Base-by-base conservation (phyloP, 1,140 invertebrate genomes). In the Pogonomyrmex californicus region DNA sequence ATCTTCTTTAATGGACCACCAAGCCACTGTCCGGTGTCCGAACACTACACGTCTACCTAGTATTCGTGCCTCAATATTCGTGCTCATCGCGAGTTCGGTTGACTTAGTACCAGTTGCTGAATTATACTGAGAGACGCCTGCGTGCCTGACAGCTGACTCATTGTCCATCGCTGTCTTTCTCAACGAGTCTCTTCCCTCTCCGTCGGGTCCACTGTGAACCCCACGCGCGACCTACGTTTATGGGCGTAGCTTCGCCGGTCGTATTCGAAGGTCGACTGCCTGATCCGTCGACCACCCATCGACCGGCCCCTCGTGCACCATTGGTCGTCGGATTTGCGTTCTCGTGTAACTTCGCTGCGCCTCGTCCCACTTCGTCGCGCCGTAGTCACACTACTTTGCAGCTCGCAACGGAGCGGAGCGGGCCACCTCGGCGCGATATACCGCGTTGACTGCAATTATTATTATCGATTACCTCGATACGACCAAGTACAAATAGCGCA, bases 381-480 rank as follows among this genome's bases (percentile, higher is more conserved):
- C 14, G n/a, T 33, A 23, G 76, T 10, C 60, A 41, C n/a, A 62
- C 62, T 63, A 63, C 78, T 70, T 70, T 54, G 78, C 49, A 12
- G 23, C 14, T 14, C 9, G 14, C 41, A 14, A 41, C 38, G 56
- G 63, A 78, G 54, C 51, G 51, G 41, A 70, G 81, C 38, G 56
- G 81, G 88, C 87, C 87, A 71, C 75, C 83, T 90, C 76, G 49
- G 65, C 70, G 86, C 47, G 44, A 68, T 66, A 71, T 81, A 88
- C 77, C 56, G 14, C 73, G 36, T 87, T 81, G 85, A 71, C 88
- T 87, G 86, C 88, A 91, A 92, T 93, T 93, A 92, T 93, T 92
- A 91, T 92, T 93, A 92, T 93, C 90, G 92, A 93, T 93, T 92
- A 89, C 92, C 77, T 87, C 85, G 88, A 87, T 89, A 91, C 85